Conservation (phyloP, 2,113 vertebrate species). For the Ptilonorhynchus violaceus region DNA sequence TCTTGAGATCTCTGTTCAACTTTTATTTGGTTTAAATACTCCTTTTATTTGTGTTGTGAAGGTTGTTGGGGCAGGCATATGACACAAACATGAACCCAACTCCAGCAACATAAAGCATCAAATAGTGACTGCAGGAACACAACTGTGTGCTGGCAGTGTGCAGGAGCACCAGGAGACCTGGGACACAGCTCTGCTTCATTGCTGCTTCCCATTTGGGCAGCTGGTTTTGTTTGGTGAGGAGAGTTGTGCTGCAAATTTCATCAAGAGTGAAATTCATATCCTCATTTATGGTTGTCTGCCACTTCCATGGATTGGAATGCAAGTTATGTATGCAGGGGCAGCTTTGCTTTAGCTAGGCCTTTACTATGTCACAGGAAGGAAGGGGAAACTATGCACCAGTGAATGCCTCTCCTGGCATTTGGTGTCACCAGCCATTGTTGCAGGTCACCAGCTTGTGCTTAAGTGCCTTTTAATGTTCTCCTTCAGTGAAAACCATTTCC, state of each 20-base stretch:
- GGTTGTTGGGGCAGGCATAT: background rate
- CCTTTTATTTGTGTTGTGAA: background rate
- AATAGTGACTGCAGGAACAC: background rate
- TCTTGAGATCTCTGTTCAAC: background rate
- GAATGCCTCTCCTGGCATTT: background rate
- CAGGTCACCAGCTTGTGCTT: background rate
- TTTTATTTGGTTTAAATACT: background rate
- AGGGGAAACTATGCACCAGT: background rate
- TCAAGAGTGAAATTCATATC: background rate
- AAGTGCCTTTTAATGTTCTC: background rate
- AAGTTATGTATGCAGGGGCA: background rate
- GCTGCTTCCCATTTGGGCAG: background rate
- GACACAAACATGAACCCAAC: background rate
- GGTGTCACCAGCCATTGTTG: background rate
- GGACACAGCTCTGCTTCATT: background rate
- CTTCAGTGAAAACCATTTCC: constrained; percentile 24
- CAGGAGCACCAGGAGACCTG: background rate
- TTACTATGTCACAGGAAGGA: background rate
- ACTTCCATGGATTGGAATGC: background rate
- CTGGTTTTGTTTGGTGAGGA: background rate
- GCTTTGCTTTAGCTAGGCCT: background rate
- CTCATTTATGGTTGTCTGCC: background rate
- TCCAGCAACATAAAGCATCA: background rate
- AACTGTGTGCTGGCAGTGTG: background rate
- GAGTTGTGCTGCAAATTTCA: background rate